These are phyloP conservation scores for Gymnothorax reevesii DNA, from an alignment of 2,797 vertebrate species.

Conservation along the genomic window DNA sequence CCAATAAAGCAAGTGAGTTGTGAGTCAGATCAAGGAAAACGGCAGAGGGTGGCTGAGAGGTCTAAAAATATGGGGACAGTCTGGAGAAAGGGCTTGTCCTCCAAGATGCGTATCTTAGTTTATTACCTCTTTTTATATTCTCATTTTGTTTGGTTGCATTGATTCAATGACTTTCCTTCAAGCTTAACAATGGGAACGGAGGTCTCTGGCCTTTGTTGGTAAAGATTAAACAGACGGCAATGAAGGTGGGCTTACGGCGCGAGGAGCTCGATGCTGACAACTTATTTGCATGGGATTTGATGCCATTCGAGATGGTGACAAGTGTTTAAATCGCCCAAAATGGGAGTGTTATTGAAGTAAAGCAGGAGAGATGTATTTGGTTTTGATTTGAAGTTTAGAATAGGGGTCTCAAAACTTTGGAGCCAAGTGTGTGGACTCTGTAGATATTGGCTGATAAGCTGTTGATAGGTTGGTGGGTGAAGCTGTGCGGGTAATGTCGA, in stretches of 20 bases:
- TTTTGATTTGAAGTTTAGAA: not conserved
- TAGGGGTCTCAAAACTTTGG: not conserved
- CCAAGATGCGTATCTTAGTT: not conserved
- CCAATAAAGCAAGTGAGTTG: not conserved
- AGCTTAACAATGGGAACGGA: conserved; percentile 27
- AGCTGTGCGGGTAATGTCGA: not conserved
- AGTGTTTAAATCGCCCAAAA: conserved; percentile 7
- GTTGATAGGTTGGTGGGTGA: not conserved
- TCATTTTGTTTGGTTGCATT: not conserved
- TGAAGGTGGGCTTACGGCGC: conserved; percentile 21
- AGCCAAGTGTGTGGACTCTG: not conserved
- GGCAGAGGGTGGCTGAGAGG: conserved; percentile 49
- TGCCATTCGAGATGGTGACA: conserved; percentile 20
- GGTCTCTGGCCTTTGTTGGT: conserved; percentile 6
- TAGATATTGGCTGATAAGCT: not conserved
- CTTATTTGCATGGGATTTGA: conserved; percentile 28
- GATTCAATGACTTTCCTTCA: conserved; percentile 26
- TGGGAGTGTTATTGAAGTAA: not conserved
- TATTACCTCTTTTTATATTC: not conserved
- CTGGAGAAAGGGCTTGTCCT: conserved; percentile 16
- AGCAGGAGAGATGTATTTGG: not conserved
- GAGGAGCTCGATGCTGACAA: not conserved
- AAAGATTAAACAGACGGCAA: conserved; percentile 30
- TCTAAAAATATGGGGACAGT: conserved; percentile 35
- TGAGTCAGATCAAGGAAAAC: conserved; percentile 10